Percentiles rank a stretch among this genome's conserved stretches.
phyloP scores from a whole-genome alignment of 2,113 vertebrate genomes.

The Melozone crissalis region DNA sequence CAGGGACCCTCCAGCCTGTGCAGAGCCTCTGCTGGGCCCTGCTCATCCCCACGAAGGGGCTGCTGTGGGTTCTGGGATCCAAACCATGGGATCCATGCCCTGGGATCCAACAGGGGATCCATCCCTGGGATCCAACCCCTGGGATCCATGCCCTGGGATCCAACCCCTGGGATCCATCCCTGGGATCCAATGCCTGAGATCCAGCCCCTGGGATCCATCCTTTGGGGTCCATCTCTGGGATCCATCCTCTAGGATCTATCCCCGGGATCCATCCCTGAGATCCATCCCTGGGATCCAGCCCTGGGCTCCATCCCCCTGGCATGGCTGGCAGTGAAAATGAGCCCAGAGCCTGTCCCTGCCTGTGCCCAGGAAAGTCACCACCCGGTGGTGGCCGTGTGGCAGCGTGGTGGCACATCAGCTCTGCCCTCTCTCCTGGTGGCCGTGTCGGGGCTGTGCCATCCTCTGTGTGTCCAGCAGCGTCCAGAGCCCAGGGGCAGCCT shows the following conservation, averaged over 20 bases:
- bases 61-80: fast-evolving
- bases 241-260: too few species aligned
- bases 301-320: not conserved
- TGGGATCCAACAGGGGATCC: not conserved
- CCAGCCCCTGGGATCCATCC: not conserved
- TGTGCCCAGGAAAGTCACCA: not conserved
- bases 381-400: fast-evolving
- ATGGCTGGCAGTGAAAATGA: not conserved
- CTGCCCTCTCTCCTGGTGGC: not conserved
- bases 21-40: not conserved
- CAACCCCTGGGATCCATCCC: not conserved
- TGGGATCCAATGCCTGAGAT: not conserved
- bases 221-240: not conserved
- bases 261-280: too few species aligned
- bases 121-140: not conserved
- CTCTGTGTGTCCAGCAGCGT: not conserved
- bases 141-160: not conserved
- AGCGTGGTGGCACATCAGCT: fast-evolving
- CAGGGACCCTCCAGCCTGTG: not conserved
- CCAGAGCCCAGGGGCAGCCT: not conserved
- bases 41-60: too few species aligned
- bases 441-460: not conserved
- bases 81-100: not conserved
- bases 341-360: not conserved
- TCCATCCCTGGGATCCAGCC: too few species aligned